Percentiles rank a stretch among this genome's conserved stretches.
Evolutionary conservation across 2,797 vertebrate genomes (phyloP).

Genomic region (Pseudochirops corinnae): DNA sequence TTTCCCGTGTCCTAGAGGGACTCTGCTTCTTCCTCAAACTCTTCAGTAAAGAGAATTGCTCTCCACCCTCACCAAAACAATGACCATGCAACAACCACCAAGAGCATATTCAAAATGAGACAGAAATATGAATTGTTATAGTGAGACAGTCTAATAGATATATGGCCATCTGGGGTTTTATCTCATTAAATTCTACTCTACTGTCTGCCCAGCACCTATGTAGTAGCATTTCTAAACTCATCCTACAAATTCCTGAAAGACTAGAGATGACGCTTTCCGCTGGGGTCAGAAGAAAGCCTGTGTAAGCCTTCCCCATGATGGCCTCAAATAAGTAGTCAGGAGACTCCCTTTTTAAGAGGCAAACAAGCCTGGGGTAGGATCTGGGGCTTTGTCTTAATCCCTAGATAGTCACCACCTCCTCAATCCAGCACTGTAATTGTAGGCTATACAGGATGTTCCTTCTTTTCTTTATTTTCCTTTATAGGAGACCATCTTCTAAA

Average conservation of each 20-base stretch:
- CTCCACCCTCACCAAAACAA: not conserved
- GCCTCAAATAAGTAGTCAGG: not conserved
- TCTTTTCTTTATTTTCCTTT: conserved; percentile 24
- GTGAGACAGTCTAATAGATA: not conserved
- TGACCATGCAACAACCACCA: too few relatives aligned
- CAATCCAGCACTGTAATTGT: conserved; percentile 26
- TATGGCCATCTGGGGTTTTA: not conserved
- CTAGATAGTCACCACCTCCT: not conserved
- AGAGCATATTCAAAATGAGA: not conserved
- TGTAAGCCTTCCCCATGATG: not conserved
- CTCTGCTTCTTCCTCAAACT: not conserved
- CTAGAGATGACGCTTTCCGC: not conserved
- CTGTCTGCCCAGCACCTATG: not conserved
- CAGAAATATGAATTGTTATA: not conserved
- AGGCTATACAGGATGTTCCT: conserved; percentile 5
- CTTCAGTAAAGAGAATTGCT: not conserved
- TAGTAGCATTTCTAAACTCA: not conserved
- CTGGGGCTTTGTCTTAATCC: not conserved
- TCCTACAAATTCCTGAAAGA: not conserved
- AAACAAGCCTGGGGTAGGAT: not conserved
- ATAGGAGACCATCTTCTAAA: not conserved
- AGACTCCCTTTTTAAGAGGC: not conserved
- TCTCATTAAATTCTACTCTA: not conserved
- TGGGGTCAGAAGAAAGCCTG: not conserved
- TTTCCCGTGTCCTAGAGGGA: not conserved